Percentiles rank a stretch among this genome's conserved stretches.
Evolutionary conservation across 1,140 invertebrate genomes (phyloP).

Genomic region (Archivesica marissinica): DNA sequence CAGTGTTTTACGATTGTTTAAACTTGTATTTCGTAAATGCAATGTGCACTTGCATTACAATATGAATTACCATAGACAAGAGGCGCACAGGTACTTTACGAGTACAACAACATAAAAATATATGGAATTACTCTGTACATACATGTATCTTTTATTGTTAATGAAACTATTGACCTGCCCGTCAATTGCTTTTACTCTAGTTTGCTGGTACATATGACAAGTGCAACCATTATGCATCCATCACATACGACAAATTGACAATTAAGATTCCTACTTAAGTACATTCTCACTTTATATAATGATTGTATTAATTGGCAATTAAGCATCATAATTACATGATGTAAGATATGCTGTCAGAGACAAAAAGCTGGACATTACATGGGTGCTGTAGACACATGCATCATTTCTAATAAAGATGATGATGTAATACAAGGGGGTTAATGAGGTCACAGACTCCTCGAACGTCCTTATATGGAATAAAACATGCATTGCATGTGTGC

Average conservation of each 20-base stretch:
- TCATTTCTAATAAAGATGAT: background rate
- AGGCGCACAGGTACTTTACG: too few species aligned
- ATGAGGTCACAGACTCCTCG: conserved; percentile 1
- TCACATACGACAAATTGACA: conserved; percentile 12
- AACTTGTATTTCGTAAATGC: too few species aligned
- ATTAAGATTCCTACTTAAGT: background rate
- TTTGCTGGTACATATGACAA: conserved; percentile 21
- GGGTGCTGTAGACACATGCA: background rate
- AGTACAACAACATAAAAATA: too few species aligned
- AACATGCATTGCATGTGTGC: background rate
- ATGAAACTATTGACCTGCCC: background rate
- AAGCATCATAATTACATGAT: conserved; percentile 43
- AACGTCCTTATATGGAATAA: conserved; percentile 21
- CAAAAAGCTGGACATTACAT: conserved; percentile 23
- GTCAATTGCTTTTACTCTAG: background rate
- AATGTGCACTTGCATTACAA: too few species aligned
- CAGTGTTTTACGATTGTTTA: too few species aligned
- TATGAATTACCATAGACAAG: too few species aligned
- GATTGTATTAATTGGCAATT: conserved; percentile 44
- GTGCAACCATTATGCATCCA: conserved; percentile 37
- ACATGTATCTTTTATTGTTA: conserved; percentile 23
- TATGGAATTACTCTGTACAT: conserved; percentile 18
- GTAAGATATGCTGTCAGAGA: conserved; percentile 23
- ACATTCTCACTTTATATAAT: conserved; percentile 3
- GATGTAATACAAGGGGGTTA: conserved; percentile 21